phyloP scores from a whole-genome alignment of 37 sponge, comb jelly and placozoan species.

The Spongilla lacustris region DNA sequence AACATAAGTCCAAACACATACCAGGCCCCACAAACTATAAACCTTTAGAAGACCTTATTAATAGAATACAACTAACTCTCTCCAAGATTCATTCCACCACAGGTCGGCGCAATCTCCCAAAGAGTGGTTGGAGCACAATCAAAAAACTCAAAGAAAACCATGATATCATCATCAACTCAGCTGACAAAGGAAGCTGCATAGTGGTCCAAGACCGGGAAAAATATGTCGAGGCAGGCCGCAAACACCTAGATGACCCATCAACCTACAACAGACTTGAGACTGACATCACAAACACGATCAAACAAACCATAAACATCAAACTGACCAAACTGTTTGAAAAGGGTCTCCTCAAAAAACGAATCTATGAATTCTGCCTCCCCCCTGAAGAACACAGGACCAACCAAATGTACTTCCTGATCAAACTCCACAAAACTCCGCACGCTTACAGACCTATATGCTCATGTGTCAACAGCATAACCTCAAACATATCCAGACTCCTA shows the following conservation, averaged over 20 bases:
- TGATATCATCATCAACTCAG: slow-evolving; percentile 14
- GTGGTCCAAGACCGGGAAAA: neutral
- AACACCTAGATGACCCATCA: neutral
- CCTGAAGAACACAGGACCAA: neutral
- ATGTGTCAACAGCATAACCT: too few relatives aligned
- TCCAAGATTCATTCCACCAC: neutral
- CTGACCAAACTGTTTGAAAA: neutral
- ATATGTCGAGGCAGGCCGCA: neutral
- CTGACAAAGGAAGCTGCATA: slow-evolving; percentile 6
- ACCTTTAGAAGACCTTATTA: neutral
- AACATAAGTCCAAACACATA: neutral
- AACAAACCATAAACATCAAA: neutral
- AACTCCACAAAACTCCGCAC: neutral
- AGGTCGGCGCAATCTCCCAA: neutral
- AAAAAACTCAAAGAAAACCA: neutral
- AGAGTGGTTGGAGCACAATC: neutral
- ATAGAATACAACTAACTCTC: neutral
- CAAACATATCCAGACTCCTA: neutral
- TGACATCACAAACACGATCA: neutral
- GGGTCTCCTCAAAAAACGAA: neutral
- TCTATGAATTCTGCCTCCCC: neutral
- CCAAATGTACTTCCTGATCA: neutral
- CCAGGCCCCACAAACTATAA: neutral
- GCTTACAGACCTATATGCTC: neutral
- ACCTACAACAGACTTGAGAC: neutral